Conservation (phyloP, 2,113 vertebrate species). For the Hassar affinis region DNA sequence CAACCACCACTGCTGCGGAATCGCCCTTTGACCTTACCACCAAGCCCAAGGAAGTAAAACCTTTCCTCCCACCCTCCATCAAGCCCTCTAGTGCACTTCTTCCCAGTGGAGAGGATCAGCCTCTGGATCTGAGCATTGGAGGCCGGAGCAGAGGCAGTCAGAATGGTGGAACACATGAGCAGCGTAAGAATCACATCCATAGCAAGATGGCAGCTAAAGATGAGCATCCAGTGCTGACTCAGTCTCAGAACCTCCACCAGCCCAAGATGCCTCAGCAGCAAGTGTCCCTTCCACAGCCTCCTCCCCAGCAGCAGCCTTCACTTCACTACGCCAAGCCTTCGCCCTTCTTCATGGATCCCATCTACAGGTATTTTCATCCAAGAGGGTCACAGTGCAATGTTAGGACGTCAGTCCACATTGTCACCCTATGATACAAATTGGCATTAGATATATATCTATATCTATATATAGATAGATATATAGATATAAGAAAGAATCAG, state of each 20-base stretch:
- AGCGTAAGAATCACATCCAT: constrained; percentile 87
- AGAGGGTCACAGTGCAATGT: constrained; percentile 59
- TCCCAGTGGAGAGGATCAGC: constrained; percentile 84
- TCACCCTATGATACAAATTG: neutral
- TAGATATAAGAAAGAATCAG: neutral
- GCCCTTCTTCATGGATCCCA: constrained; percentile 99
- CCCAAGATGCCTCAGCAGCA: constrained; percentile 80
- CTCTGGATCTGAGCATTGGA: constrained; percentile 93
- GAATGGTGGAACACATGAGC: constrained; percentile 75
- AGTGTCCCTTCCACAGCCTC: constrained; percentile 79
- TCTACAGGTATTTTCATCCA: constrained; percentile 96
- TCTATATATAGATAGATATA: too few species aligned
- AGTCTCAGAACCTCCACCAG: constrained; percentile 81
- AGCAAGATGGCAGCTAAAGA: constrained; percentile 78
- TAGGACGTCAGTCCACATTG: constrained; percentile 16
- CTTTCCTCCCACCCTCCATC: constrained; percentile 65
- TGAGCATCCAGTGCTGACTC: constrained; percentile 76
- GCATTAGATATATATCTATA: too few species aligned
- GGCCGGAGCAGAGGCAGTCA: constrained; percentile 86
- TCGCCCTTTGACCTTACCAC: constrained; percentile 97
- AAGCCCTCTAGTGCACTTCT: constrained; percentile 70
- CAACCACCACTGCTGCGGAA: constrained; percentile 72
- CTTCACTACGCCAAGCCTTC: constrained; percentile 98
- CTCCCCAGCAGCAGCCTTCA: constrained; percentile 83
- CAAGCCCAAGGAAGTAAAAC: constrained; percentile 89